Conservation (phyloP, 2,797 vertebrate genomes). For the Cirrhinus molitorella region DNA sequence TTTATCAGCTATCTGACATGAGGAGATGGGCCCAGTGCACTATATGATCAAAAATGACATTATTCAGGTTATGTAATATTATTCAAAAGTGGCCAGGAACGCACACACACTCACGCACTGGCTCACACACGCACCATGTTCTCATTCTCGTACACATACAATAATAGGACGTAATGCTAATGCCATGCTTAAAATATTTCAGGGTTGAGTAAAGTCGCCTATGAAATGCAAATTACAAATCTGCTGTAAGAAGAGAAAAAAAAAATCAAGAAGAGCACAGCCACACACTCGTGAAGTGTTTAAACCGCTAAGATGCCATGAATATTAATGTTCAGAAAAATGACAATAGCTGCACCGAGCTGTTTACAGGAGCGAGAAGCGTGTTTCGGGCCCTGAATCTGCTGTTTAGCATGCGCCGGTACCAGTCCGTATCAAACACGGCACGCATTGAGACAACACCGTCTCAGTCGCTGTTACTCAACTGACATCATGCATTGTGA, state of each 20-base stretch:
- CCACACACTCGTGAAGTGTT: slow-evolving; percentile 71
- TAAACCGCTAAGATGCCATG: slow-evolving; percentile 79
- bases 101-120: slow-evolving; percentile 36
- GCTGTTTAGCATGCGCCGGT: slow-evolving; percentile 77
- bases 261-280: slow-evolving; percentile 59
- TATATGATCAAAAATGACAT: slow-evolving; percentile 52
- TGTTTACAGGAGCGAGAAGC: slow-evolving; percentile 78
- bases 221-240: slow-evolving; percentile 68
- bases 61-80: slow-evolving; percentile 61
- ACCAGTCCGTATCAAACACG: slow-evolving; percentile 73
- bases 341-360: slow-evolving; percentile 81
- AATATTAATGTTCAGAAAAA: slow-evolving; percentile 82
- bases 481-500: slow-evolving; percentile 54
- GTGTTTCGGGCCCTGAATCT: slow-evolving; percentile 71
- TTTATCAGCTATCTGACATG: slow-evolving; percentile 51
- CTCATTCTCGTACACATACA: slow-evolving; percentile 18
- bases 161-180: slow-evolving; percentile 60
- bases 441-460: slow-evolving; percentile 67
- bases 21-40: slow-evolving; percentile 30
- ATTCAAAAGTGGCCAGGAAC: slow-evolving; percentile 39
- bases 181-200: slow-evolving; percentile 64
- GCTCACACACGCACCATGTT: neutral
- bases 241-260: slow-evolving; percentile 52
- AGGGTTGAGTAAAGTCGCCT: slow-evolving; percentile 63
- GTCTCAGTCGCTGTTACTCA: slow-evolving; percentile 60